phyloP scores from a whole-genome alignment of 2,888 invertebrate species.

The Xiphydria camelus region DNA sequence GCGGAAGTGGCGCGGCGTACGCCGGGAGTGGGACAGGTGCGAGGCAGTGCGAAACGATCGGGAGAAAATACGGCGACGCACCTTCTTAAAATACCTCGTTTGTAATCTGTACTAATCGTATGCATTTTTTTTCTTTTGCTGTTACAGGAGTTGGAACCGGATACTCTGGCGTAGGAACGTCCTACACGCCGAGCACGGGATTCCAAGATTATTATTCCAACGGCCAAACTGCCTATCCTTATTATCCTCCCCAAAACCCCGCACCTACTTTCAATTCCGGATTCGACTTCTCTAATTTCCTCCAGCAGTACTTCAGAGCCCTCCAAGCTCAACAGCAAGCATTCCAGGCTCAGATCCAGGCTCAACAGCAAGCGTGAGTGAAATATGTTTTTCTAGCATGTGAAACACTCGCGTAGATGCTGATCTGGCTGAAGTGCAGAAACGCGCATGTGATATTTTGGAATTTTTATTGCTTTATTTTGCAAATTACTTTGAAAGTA shows the following conservation, averaged over 20 bases:
- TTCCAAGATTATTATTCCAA: constrained; percentile 1
- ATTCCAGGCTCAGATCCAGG: constrained; percentile 24
- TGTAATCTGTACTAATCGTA: background rate
- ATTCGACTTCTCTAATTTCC: constrained; percentile 16
- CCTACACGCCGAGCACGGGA: background rate
- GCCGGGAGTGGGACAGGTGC: constrained; percentile 10
- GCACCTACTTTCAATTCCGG: background rate
- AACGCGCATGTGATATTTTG: no score
- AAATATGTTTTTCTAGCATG: no score
- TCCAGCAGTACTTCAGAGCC: constrained; percentile 29
- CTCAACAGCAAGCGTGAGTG: constrained; percentile 40
- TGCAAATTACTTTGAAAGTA: no score
- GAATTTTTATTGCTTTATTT: no score
- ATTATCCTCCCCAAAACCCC: background rate
- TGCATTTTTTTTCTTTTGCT: background rate
- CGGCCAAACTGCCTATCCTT: background rate
- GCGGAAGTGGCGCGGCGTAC: constrained; percentile 24
- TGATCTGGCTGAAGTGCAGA: no score
- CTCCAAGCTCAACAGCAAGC: constrained; percentile 32
- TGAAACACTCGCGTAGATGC: no score
- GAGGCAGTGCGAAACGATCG: constrained; percentile 14
- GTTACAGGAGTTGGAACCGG: background rate
- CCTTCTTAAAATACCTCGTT: background rate
- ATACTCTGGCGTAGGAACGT: background rate
- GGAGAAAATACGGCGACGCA: no score